A percentile compares a stretch with the other conserved stretches of the same genome.
Evolutionary conservation across 2,797 vertebrate genomes (phyloP).

Genomic region (Platalea minor): DNA sequence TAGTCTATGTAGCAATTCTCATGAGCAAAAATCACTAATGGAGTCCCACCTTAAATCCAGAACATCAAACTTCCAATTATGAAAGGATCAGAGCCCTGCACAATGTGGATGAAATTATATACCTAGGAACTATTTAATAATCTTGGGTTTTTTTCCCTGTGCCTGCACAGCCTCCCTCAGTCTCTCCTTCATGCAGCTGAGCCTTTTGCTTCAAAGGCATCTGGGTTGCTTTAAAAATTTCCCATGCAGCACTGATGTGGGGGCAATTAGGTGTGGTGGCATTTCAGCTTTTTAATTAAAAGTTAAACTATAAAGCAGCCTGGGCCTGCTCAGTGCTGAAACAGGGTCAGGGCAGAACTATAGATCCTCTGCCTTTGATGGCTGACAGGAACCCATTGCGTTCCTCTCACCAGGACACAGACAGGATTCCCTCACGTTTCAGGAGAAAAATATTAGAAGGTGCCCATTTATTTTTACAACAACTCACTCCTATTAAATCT

Average conservation of each 20-base stretch:
- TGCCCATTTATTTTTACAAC: neutral
- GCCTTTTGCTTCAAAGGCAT: neutral
- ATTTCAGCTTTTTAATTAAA: neutral
- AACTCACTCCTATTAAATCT: neutral
- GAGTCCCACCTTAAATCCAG: neutral
- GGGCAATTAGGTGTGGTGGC: neutral
- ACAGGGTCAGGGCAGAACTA: neutral
- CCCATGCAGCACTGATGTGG: neutral
- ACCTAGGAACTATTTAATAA: neutral
- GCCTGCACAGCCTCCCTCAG: neutral
- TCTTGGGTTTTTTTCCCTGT: neutral
- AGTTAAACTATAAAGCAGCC: neutral
- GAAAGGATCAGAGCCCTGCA: neutral
- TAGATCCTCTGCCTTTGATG: neutral
- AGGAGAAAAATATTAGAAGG: neutral
- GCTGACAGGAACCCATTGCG: accelerated
- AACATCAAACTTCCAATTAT: neutral
- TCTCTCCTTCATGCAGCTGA: neutral
- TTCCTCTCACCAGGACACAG: neutral
- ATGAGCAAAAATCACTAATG: neutral
- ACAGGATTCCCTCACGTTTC: neutral
- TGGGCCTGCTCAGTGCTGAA: neutral
- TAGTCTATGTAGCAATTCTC: neutral
- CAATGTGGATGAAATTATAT: neutral
- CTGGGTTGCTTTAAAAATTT: neutral